These are phyloP conservation scores for Corythaixoides concolor DNA, from an alignment of 2,113 vertebrate genomes.

Conservation along the genomic window DNA sequence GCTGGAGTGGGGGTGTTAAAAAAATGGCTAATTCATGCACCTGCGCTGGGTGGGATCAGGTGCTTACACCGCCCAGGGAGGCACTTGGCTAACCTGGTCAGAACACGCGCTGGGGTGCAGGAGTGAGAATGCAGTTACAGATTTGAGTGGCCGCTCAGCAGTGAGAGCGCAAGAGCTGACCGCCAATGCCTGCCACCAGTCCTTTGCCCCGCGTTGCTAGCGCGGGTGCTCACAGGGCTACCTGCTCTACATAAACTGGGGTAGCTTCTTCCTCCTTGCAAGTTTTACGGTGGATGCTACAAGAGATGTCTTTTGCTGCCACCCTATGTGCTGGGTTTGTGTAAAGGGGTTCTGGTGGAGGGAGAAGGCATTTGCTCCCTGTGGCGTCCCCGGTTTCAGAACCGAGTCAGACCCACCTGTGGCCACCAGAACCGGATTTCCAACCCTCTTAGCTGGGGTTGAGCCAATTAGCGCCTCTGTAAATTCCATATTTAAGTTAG, in stretches of 20 bases:
- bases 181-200: neutral
- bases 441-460: too few species aligned
- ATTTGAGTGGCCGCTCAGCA: neutral
- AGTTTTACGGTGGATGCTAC: neutral
- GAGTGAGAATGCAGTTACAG: neutral
- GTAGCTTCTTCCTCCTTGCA: neutral
- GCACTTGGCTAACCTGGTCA: neutral
- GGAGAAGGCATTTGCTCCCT: too few species aligned
- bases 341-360: too few species aligned
- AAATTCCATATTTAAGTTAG: too few species aligned
- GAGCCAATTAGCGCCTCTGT: too few species aligned
- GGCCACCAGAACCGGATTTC: too few species aligned
- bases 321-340: too few species aligned
- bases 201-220: neutral
- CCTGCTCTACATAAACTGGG: neutral
- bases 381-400: too few species aligned
- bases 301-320: neutral
- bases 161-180: neutral
- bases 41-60: fast-evolving
- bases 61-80: fast-evolving
- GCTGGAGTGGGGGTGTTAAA: neutral
- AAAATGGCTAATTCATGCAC: neutral
- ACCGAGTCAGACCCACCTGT: too few species aligned
- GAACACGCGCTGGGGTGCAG: neutral
- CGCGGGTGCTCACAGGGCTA: neutral